Conservation (phyloP, 2,797 vertebrate genomes). For the Lepus oiostolus region DNA sequence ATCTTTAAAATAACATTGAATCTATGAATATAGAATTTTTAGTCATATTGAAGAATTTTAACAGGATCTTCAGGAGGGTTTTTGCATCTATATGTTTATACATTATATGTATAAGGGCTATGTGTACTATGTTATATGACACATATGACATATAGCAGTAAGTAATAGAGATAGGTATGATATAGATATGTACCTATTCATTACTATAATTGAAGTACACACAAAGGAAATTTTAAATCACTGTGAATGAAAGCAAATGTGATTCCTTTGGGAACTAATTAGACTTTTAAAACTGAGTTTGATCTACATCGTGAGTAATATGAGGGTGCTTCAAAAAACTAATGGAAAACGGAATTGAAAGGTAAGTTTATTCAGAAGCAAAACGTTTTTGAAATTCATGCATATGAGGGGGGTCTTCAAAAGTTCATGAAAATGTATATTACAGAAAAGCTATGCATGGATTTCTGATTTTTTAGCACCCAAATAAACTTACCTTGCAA, state of each 20-base stretch:
- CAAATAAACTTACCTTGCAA: too few species aligned
- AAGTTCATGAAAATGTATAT: too few species aligned
- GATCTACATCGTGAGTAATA: background rate
- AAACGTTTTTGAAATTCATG: too few species aligned
- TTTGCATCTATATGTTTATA: background rate
- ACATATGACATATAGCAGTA: background rate
- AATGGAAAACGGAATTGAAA: too few species aligned
- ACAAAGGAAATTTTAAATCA: constrained; percentile 35
- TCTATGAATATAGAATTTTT: background rate
- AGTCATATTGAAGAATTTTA: background rate
- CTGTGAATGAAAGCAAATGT: background rate
- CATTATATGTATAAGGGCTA: background rate
- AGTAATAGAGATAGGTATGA: background rate
- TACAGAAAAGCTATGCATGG: too few species aligned
- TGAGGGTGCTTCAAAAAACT: too few species aligned
- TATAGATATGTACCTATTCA: too few species aligned
- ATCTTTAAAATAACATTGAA: constrained; percentile 46
- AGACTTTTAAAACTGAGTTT: background rate
- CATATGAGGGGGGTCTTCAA: too few species aligned
- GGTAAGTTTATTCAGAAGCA: too few species aligned
- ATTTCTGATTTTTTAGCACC: too few species aligned
- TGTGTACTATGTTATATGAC: background rate
- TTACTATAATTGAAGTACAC: background rate
- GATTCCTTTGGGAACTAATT: background rate
- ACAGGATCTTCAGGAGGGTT: background rate